Evolutionary conservation across 2,113 vertebrate genomes (phyloP), one percentile per base, ranked within the genome.

Genomic region (Chamaea fasciata): DNA sequence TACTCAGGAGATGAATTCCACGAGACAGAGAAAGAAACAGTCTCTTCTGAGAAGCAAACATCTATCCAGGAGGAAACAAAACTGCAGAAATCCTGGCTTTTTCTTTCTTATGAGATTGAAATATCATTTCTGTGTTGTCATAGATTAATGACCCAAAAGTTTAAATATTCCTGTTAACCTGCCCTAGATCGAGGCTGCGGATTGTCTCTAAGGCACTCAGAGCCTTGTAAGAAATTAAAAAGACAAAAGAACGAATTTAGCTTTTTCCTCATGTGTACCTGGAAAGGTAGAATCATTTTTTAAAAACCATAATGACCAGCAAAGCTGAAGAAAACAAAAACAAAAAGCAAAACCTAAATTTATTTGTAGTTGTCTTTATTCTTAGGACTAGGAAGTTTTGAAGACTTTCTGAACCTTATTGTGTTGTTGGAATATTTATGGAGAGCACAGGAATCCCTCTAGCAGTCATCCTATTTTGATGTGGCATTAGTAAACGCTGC

Each of bases 21-120:
- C 0, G 0, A 55, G 27, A 18, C 30, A 71, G 18, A 92, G 16
- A 73, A 39, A 64, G 21, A 69, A 69, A 49, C 8, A 63, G 3
- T 14, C 64, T 55, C 52, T 46, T 83, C 46, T 57, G 52, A 90
- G 55, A 56, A 83, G 17, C 16, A 77, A 47, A 28, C 5, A 28
- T 49, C 27, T 41, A 1, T 49, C 22, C 47, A 55, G 28, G 64
- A 73, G 1, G 1, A 41, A 23, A 15, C 22, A 31, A 31, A 75
- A 44, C 24, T 44, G 19, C 44, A 50, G 26, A 42, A 85, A 76
- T 56, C 10, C n/a, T 65, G 20, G 2, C 21, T 73, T 26, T 9
- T 50, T 57, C n/a, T 71, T 42, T 24, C 28, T 49, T 13, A 10
- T 22, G 27, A 15, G 27, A 39, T 7, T 73, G 35, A 89, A 64